Base-by-base conservation (phyloP, 2,888 invertebrate genomes). In the Ectemnius cavifrons region DNA sequence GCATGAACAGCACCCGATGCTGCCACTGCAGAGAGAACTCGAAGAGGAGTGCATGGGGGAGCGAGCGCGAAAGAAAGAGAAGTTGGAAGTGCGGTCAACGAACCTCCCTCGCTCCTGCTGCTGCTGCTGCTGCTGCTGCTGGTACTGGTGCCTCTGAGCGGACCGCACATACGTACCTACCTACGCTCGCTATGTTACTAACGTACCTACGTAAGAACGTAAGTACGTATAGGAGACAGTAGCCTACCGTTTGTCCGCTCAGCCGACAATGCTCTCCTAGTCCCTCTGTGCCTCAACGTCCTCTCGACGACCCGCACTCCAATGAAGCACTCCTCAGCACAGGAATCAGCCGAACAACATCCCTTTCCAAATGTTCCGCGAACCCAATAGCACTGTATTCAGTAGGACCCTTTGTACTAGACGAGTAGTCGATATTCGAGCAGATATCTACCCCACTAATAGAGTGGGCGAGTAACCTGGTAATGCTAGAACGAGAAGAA, bases 71-170 rank as follows among this genome's bases (percentile, higher is more conserved):
- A 28, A 63, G 78, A 67, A 16, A 52, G 52, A 16, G 14, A 52
- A 16, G 71, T 72, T 59, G 73, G 86, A 89, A 87, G 82, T 85
- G 85, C 89, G 90, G 90, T 90, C 90, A 86, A 86, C 83, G 90
- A 90, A 89, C 88, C 80, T 78, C 80, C 80, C 68, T 66, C 52
- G 62, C 71, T 37, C 37, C 37, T 37, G 37, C 37, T 37, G 37
- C 37, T 37, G 37, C 8, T 37, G 37, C 79, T 68, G 70, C 76
- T 60, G 81, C 77, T 58, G 37, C 37, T 37, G 37, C 3, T 59
- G 62, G 71, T 52, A 62, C 47, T 37, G 5, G 3, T 37, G 37
- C 6, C 37, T 65, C 59, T 23, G 61, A 63, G 46, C 63, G 49
- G 23, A 46, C 62, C 70, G 37, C 62, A 68, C 71, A 61, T 70